phyloP scores from a whole-genome alignment of 2,113 vertebrate genomes.

The Lathamus discolor region DNA sequence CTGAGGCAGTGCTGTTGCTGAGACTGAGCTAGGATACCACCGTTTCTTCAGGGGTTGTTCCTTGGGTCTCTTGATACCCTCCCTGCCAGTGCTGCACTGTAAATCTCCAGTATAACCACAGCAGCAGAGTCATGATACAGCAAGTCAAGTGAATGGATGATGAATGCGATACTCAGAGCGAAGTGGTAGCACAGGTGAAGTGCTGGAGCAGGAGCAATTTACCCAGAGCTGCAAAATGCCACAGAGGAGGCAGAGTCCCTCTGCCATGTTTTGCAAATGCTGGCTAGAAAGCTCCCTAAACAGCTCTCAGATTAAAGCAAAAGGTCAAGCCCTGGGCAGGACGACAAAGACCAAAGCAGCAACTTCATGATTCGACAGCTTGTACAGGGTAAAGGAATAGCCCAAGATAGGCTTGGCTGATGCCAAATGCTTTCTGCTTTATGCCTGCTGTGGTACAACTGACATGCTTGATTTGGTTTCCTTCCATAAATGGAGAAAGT shows the following conservation, averaged over 20 bases:
- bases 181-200: slow-evolving; percentile 20
- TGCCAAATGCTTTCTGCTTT: neutral
- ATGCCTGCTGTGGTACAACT: neutral
- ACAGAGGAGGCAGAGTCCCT: neutral
- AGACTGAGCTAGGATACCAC: neutral
- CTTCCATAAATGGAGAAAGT: neutral
- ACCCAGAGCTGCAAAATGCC: slow-evolving; percentile 2
- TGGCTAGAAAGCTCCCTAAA: neutral
- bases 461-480: neutral
- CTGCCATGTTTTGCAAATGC: neutral
- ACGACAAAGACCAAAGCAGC: neutral
- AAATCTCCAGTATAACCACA: neutral
- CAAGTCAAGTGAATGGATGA: neutral
- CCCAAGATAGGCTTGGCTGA: neutral
- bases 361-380: neutral
- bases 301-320: slow-evolving; percentile 1
- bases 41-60: neutral
- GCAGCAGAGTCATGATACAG: neutral
- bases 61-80: neutral
- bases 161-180: neutral
- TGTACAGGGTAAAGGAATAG: neutral
- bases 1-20: neutral
- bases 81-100: neutral
- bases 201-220: slow-evolving; percentile 24
- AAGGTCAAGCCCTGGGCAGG: neutral